These are phyloP conservation scores for Megamerina dolium DNA, from an alignment of 2,888 invertebrate species.

Conservation along the genomic window DNA sequence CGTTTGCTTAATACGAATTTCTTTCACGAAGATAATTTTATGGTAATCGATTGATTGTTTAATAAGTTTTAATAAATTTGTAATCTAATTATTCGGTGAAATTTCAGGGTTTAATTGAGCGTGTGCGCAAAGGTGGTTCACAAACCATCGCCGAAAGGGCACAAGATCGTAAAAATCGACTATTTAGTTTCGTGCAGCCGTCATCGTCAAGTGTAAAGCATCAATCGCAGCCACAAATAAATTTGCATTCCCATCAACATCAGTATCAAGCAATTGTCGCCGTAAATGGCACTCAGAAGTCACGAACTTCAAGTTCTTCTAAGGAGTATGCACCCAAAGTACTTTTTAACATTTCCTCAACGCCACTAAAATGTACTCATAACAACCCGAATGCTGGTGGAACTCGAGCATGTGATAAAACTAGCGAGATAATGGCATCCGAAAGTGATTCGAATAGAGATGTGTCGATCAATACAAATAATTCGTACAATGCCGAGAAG, in stretches of 20 bases:
- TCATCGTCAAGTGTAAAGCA: slow-evolving; percentile 17
- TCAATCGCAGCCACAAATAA: neutral
- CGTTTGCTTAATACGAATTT: slow-evolving; percentile 78
- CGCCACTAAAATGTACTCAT: slow-evolving; percentile 28
- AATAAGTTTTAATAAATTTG: neutral
- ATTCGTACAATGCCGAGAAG: slow-evolving; percentile 23
- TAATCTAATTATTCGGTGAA: neutral
- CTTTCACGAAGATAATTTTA: slow-evolving; percentile 77
- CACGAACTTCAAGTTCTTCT: slow-evolving; percentile 6
- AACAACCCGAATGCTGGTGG: neutral
- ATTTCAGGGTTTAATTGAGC: slow-evolving; percentile 61
- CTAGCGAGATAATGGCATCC: neutral
- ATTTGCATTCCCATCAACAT: slow-evolving; percentile 9
- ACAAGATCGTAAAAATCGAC: slow-evolving; percentile 62
- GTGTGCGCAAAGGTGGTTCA: slow-evolving; percentile 67
- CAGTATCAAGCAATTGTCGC: slow-evolving; percentile 19
- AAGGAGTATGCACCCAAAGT: slow-evolving; percentile 32
- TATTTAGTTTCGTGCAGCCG: slow-evolving; percentile 27
- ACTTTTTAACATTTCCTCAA: slow-evolving; percentile 32
- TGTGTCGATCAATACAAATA: slow-evolving; percentile 10
- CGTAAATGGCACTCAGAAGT: slow-evolving; percentile 19
- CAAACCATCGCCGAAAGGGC: slow-evolving; percentile 60
- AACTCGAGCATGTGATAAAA: neutral
- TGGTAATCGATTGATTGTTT: slow-evolving; percentile 50
- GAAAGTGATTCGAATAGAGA: slow-evolving; percentile 2